Evolutionary conservation across 2,113 vertebrate genomes (phyloP), one percentile per base, ranked within the genome.

Genomic region (Falcunculus frontatus): DNA sequence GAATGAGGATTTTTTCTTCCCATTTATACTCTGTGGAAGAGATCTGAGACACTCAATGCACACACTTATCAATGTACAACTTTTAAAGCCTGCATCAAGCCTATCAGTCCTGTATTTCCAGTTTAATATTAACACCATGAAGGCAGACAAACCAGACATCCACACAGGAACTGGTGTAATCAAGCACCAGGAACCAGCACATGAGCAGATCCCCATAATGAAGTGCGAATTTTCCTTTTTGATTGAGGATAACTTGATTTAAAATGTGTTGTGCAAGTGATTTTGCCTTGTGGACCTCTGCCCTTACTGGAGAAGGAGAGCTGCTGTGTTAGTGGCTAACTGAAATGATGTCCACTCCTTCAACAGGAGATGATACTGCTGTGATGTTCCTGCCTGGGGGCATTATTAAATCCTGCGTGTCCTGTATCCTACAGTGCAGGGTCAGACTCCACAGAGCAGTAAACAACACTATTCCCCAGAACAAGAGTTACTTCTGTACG

Each of bases 61-160:
- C 29, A 85, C 68, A 87, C 1, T 57, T 37, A 96, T 47, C 49
- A 76, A 46, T 23, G 47, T 41, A 57, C 53, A 92, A 42, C 76
- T 86, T 95, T 68, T 85, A 49, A 65, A 93, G 68, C 69, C 29
- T 95, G 17, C 59, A 70, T 75, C 73, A 94, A 91, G 46, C 39
- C 55, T 16, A 39, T 46, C 64, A 90, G 27, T 95, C 93, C 95
- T 78, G 33, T 87, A 91, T 89, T 97, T 97, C 84, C 84, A 97
- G 91, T 89, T 85, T 84, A 74, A 84, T 60, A 37, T 42, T 85
- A 91, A 50, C 53, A 57, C 39, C 41, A 53, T 17, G 35, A 86
- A 83, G 32, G 88, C 2, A 88, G 39, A 87, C 41, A 91, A 95
- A 81, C 16, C 41, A 73, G n/a, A 89, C 55, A 74, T 33, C 7